Conservation (phyloP, 2,888 invertebrate genomes). For the Brassicogethes aeneus region DNA sequence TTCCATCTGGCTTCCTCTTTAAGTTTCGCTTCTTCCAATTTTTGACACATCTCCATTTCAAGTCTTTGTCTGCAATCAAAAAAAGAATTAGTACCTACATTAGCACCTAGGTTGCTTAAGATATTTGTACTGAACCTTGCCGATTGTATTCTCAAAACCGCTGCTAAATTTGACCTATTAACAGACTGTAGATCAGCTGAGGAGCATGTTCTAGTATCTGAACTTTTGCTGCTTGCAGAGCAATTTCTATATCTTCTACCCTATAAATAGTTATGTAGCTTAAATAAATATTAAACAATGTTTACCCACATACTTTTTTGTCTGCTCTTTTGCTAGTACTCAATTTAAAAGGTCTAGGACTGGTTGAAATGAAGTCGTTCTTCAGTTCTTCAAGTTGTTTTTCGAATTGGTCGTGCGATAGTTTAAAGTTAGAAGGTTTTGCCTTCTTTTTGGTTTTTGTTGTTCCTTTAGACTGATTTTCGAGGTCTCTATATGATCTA, state of each 20-base stretch:
- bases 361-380: slow-evolving; percentile 39
- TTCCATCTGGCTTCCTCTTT: slow-evolving; percentile 50
- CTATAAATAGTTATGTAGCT: slow-evolving; percentile 12
- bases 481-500: slow-evolving; percentile 28
- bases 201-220: slow-evolving; percentile 29
- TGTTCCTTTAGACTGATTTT: slow-evolving; percentile 20
- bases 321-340: slow-evolving; percentile 39
- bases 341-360: slow-evolving; percentile 40
- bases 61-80: slow-evolving; percentile 44
- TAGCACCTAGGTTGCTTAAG: not conserved
- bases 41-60: slow-evolving; percentile 52
- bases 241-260: slow-evolving; percentile 21
- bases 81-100: slow-evolving; percentile 1
- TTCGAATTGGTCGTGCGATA: slow-evolving; percentile 37
- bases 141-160: slow-evolving; percentile 54
- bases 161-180: slow-evolving; percentile 57
- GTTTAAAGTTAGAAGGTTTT: slow-evolving; percentile 28
- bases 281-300: no score
- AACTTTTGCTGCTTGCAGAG: slow-evolving; percentile 31
- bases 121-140: slow-evolving; percentile 38
- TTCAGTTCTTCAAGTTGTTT: slow-evolving; percentile 35
- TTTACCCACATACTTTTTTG: slow-evolving; percentile 10
- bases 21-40: slow-evolving; percentile 50
- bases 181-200: slow-evolving; percentile 40
- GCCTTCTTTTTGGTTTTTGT: slow-evolving; percentile 4